A percentile compares a stretch with the other conserved stretches of the same genome.
phyloP scores from a whole-genome alignment of 2,113 vertebrate species.

The Lynx canadensis region DNA sequence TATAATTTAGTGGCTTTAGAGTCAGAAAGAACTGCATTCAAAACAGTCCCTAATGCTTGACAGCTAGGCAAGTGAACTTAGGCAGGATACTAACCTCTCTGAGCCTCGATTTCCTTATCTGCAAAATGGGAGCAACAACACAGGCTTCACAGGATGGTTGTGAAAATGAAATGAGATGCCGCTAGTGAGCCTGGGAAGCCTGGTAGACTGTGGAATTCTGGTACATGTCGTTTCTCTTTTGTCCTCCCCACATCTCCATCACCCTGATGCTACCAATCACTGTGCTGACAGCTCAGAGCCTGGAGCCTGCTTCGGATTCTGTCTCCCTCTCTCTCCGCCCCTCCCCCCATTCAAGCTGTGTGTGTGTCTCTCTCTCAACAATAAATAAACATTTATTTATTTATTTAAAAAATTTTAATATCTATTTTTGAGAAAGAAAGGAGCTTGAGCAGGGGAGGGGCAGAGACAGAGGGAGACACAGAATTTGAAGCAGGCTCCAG shows the following conservation, averaged over 20 bases:
- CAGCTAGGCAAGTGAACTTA: background rate
- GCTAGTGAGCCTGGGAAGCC: background rate
- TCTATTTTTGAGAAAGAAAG: too few species aligned
- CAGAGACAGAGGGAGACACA: too few species aligned
- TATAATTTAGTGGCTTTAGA: background rate
- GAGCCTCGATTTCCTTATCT: background rate
- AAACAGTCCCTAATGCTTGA: background rate
- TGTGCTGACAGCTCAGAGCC: too few species aligned
- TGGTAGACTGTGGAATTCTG: background rate
- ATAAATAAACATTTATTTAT: too few species aligned
- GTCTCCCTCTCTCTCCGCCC: too few species aligned
- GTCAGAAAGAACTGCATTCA: background rate
- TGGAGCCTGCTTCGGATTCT: too few species aligned
- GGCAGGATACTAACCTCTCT: background rate
- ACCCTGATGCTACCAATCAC: background rate
- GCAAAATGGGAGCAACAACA: background rate
- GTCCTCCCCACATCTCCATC: background rate
- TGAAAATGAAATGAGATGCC: background rate
- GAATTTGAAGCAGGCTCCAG: too few species aligned
- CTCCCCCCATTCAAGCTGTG: too few species aligned
- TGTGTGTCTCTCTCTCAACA: too few species aligned
- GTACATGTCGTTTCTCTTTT: background rate
- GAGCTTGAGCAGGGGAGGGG: too few species aligned
- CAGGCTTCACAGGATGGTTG: background rate
- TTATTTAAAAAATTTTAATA: too few species aligned